Percentiles rank a stretch among this genome's conserved stretches.
phyloP scores from a whole-genome alignment of 2,797 vertebrate species.

The Tokudaia muenninki region DNA sequence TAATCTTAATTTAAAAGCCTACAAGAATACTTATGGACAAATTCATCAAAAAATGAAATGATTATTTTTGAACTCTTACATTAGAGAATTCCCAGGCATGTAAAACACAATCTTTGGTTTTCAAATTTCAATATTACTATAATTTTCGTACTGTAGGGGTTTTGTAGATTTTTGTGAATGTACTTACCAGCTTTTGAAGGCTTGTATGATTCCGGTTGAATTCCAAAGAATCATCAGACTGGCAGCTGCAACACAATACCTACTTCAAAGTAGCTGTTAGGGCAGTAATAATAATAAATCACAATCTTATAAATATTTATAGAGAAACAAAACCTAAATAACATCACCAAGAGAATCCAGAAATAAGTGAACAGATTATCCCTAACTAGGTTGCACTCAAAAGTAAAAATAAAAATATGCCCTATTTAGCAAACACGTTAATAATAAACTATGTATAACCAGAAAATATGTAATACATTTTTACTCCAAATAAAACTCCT shows the following conservation, averaged over 20 bases:
- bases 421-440: conserved; percentile 7
- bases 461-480: neutral
- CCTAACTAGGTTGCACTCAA: neutral
- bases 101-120: neutral
- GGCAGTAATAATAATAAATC: neutral
- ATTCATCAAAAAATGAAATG: neutral
- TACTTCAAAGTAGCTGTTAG: neutral
- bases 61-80: neutral
- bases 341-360: neutral
- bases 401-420: neutral
- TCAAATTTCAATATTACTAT: neutral
- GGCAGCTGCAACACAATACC: neutral
- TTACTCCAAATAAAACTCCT: conserved; percentile 41
- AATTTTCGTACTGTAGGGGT: neutral
- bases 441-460: neutral
- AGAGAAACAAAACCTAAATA: neutral
- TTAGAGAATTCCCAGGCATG: neutral
- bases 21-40: neutral
- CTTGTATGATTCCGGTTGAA: neutral
- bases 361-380: neutral
- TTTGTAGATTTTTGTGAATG: neutral
- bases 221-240: conserved; percentile 10
- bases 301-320: neutral
- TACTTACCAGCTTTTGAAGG: neutral
- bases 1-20: neutral